Conservation (phyloP, 2,797 vertebrate genomes). For the Anguilla obscura region DNA sequence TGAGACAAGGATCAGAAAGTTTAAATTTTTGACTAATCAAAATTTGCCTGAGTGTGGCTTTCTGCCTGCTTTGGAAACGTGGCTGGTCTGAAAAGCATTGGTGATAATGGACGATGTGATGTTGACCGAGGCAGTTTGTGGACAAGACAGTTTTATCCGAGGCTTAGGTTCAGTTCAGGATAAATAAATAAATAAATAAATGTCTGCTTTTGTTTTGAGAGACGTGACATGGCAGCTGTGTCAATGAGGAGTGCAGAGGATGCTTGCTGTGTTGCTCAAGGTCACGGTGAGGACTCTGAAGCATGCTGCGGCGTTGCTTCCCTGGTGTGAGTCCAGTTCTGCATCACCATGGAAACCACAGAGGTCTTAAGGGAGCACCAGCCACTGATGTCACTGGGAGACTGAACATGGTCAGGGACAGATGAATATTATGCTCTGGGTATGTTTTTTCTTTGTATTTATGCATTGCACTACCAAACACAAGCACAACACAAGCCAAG, state of each 20-base stretch:
- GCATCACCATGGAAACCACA: background rate
- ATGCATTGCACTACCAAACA: background rate
- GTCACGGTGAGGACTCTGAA: background rate
- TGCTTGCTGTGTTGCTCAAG: background rate
- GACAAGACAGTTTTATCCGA: background rate
- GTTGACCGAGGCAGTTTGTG: background rate
- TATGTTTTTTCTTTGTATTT: background rate
- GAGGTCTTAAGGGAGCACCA: background rate
- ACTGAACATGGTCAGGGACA: background rate
- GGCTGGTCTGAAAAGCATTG: background rate
- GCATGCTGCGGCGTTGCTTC: background rate
- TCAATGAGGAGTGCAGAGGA: background rate
- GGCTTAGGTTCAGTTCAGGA: background rate
- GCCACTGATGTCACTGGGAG: background rate
- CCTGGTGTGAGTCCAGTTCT: background rate
- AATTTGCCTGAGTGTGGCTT: background rate
- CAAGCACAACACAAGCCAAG: background rate
- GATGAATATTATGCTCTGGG: background rate
- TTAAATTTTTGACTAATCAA: background rate
- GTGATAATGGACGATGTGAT: background rate
- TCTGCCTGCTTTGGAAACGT: background rate
- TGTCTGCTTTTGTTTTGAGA: background rate
- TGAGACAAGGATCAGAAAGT: background rate
- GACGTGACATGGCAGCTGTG: conserved; percentile 4
- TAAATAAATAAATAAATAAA: background rate